These are phyloP conservation scores for Mycetomoellerius zeteki DNA, from an alignment of 1,140 invertebrate genomes.

Conservation along the genomic window DNA sequence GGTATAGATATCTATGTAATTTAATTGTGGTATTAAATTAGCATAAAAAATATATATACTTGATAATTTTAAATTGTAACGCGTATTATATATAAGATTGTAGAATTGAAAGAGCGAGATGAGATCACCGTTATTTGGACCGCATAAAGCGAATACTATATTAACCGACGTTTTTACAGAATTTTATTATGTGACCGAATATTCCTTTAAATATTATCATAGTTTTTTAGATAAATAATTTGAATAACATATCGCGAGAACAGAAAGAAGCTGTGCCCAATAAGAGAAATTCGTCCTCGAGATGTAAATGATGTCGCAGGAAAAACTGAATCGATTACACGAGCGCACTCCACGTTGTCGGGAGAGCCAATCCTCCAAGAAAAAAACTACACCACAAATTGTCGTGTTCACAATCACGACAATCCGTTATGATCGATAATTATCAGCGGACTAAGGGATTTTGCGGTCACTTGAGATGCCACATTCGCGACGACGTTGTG, in stretches of 20 bases:
- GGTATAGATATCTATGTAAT: too few relatives aligned
- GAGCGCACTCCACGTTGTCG: not conserved
- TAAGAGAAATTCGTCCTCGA: not conserved
- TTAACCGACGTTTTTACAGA: too few relatives aligned
- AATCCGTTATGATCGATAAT: slow-evolving; percentile 37
- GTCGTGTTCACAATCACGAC: not conserved
- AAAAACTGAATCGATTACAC: not conserved
- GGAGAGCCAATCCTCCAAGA: not conserved
- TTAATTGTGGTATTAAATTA: too few relatives aligned
- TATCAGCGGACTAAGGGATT: slow-evolving; percentile 4
- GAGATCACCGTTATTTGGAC: too few relatives aligned
- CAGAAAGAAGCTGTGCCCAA: not conserved
- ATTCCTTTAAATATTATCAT: not conserved
- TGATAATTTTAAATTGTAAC: too few relatives aligned
- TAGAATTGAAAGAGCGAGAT: too few relatives aligned
- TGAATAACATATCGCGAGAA: not conserved
- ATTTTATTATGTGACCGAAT: too few relatives aligned
- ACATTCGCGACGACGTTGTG: not conserved
- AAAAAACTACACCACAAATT: slow-evolving; percentile 13
- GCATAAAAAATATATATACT: too few relatives aligned
- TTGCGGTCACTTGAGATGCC: slow-evolving; percentile 16
- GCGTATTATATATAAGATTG: too few relatives aligned
- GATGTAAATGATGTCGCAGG: not conserved
- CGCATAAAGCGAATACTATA: too few relatives aligned
- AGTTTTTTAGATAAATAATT: not conserved